phyloP scores from a whole-genome alignment of 2,888 invertebrate species.

The Ashinkailepas kermadecensis region DNA sequence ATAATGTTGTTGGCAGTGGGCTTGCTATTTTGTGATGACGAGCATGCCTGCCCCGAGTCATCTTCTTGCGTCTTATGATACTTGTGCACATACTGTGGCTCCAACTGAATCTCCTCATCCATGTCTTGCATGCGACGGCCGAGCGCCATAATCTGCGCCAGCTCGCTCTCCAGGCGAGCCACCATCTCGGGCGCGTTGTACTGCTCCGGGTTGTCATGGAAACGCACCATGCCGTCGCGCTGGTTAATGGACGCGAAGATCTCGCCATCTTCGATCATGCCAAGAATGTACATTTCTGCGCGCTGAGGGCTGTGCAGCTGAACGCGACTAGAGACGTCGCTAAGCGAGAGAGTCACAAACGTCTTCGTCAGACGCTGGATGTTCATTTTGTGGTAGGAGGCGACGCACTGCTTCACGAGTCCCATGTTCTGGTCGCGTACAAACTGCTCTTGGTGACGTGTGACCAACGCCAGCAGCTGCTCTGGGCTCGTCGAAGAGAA shows the following conservation, averaged over 20 bases:
- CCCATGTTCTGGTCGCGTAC: conserved; percentile 50
- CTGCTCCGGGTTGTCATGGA: conserved; percentile 91
- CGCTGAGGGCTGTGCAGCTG: conserved; percentile 69
- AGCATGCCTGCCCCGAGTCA: conserved; percentile 22
- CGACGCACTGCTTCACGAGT: conserved; percentile 63
- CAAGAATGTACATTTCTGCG: conserved; percentile 86
- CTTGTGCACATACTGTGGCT: conserved; percentile 66
- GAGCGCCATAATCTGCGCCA: conserved; percentile 75
- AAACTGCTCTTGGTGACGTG: conserved; percentile 74
- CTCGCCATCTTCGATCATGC: conserved; percentile 96
- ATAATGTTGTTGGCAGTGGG: background rate
- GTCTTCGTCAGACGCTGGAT: conserved; percentile 94
- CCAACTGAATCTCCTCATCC: conserved; percentile 91
- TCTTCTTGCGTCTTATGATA: conserved; percentile 32
- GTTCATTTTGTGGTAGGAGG: conserved; percentile 88
- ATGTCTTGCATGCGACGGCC: conserved; percentile 82
- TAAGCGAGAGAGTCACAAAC: conserved; percentile 77
- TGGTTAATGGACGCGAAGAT: conserved; percentile 96
- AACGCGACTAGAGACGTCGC: conserved; percentile 83
- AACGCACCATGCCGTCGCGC: conserved; percentile 96
- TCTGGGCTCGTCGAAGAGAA: conserved; percentile 66
- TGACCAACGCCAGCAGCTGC: conserved; percentile 58
- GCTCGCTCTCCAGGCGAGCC: conserved; percentile 70
- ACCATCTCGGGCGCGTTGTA: conserved; percentile 85
- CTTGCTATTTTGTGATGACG: background rate